These are phyloP conservation scores for Carettochelys insculpta DNA, from an alignment of 2,113 vertebrate species.

Conservation along the genomic window DNA sequence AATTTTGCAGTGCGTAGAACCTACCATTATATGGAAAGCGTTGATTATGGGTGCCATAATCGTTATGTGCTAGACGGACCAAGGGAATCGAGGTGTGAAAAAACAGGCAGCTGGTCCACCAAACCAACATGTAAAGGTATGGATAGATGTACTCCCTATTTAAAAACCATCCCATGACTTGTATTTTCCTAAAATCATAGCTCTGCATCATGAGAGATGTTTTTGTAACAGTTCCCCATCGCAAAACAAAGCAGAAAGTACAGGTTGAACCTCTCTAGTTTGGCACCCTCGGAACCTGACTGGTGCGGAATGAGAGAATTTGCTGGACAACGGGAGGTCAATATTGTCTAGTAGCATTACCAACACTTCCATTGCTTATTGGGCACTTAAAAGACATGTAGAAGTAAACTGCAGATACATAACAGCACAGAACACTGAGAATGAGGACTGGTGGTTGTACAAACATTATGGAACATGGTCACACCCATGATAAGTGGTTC, in stretches of 20 bases:
- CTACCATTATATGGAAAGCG: constrained; percentile 83
- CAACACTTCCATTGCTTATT: too few relatives aligned
- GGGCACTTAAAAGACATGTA: too few relatives aligned
- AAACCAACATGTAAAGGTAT: constrained; percentile 86
- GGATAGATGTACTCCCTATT: background rate
- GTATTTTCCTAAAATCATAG: background rate
- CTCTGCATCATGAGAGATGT: rapidly evolving
- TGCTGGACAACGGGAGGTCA: too few relatives aligned
- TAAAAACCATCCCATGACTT: rapidly evolving
- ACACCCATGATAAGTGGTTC: too few relatives aligned
- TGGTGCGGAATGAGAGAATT: too few relatives aligned
- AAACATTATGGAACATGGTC: too few relatives aligned
- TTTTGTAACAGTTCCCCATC: background rate
- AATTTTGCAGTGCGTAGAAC: constrained; percentile 78
- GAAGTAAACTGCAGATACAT: too few relatives aligned
- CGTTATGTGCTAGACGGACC: constrained; percentile 81
- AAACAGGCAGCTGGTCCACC: constrained; percentile 85
- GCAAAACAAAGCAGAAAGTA: background rate
- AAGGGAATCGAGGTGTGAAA: constrained; percentile 79
- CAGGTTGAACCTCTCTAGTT: too few relatives aligned
- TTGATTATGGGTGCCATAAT: constrained; percentile 84
- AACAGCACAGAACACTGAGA: too few relatives aligned
- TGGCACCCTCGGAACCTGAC: too few relatives aligned
- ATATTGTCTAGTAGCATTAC: too few relatives aligned
- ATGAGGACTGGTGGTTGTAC: too few relatives aligned